These are phyloP conservation scores for Danio choprae DNA, from an alignment of 2,797 vertebrate genomes.

Conservation along the genomic window DNA sequence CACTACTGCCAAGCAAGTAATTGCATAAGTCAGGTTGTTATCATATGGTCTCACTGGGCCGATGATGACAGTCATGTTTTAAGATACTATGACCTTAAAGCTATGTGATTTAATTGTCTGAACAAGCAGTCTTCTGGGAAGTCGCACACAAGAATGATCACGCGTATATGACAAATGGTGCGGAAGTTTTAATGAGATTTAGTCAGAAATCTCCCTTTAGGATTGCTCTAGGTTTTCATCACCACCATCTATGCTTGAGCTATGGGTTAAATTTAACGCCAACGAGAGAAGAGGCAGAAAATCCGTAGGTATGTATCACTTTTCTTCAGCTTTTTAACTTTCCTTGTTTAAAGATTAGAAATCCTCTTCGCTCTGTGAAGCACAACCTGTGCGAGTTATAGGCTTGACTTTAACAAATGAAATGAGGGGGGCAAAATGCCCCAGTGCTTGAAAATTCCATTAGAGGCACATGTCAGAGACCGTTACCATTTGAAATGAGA, in stretches of 20 bases:
- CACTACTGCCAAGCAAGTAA: background rate
- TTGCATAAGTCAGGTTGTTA: conserved; percentile 18
- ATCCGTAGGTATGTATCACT: conserved; percentile 24
- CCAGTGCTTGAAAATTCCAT: conserved; percentile 55
- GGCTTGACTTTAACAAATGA: conserved; percentile 41
- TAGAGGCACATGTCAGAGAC: conserved; percentile 51
- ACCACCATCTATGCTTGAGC: background rate
- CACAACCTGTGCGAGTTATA: conserved; percentile 41
- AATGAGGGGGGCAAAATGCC: conserved; percentile 41
- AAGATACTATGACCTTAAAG: background rate
- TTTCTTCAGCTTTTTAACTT: conserved; percentile 37
- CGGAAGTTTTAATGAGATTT: background rate
- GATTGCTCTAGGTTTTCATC: conserved; percentile 4
- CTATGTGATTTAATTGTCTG: conserved; percentile 1
- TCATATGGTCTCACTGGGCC: conserved; percentile 19
- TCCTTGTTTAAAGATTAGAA: conserved; percentile 49
- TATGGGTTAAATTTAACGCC: background rate
- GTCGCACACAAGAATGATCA: background rate
- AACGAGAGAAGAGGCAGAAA: background rate
- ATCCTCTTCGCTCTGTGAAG: conserved; percentile 36
- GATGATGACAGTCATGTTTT: background rate
- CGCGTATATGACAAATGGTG: background rate
- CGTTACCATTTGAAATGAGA: conserved; percentile 47
- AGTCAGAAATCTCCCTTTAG: conserved; percentile 1
- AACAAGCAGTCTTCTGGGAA: conserved; percentile 2